phyloP scores from a whole-genome alignment of 2,113 vertebrate species.

The Coptodon rendalli region DNA sequence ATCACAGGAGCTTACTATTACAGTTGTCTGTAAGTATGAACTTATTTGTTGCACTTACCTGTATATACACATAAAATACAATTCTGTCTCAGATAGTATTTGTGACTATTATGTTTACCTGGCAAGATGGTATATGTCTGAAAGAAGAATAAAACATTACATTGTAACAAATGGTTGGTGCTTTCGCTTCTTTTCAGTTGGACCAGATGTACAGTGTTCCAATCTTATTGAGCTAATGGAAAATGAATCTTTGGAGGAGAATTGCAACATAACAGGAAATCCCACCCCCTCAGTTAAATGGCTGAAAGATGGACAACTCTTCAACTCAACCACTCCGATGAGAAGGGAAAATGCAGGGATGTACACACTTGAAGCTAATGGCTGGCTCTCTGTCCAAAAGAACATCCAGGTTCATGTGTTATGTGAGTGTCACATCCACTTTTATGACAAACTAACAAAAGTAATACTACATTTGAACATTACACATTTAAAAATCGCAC shows the following conservation, averaged over 20 bases:
- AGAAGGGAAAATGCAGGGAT: background rate
- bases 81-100: background rate
- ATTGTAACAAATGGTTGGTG: background rate
- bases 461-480: background rate
- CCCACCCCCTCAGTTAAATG: background rate
- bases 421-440: slow-evolving; percentile 19
- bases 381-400: fast-evolving
- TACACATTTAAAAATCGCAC: background rate
- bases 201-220: slow-evolving; percentile 17
- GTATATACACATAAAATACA: background rate
- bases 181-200: slow-evolving; percentile 9
- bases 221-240: background rate
- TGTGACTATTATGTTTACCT: background rate
- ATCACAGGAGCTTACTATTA: background rate
- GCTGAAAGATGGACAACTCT: background rate
- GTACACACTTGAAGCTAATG: background rate
- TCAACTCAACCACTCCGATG: background rate
- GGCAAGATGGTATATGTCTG: background rate
- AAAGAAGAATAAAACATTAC: background rate
- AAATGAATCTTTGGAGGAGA: background rate
- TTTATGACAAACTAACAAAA: background rate
- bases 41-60: background rate
- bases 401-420: background rate
- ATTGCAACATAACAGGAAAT: slow-evolving; percentile 29
- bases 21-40: slow-evolving; percentile 51